phyloP scores from a whole-genome alignment of 2,888 invertebrate species.

The Diachrysia chrysitis region DNA sequence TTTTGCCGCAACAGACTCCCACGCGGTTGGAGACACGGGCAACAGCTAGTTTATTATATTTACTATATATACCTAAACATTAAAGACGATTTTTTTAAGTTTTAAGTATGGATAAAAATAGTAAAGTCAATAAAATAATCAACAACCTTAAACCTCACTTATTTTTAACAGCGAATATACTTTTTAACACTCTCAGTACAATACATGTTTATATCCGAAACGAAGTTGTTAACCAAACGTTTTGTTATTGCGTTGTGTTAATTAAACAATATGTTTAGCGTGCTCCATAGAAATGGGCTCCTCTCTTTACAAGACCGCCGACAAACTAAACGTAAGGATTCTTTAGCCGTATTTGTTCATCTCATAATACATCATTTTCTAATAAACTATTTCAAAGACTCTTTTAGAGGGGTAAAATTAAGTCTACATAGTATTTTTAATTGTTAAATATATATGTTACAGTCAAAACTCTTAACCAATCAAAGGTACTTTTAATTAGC shows the following conservation, averaged over 20 bases:
- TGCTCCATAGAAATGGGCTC: conserved; percentile 20
- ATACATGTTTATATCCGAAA: conserved; percentile 9
- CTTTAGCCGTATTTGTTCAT: conserved; percentile 42
- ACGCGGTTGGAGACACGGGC: too few species aligned
- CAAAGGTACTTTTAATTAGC: too few species aligned
- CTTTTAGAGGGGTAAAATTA: too few species aligned
- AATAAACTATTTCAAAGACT: too few species aligned
- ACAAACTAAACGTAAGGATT: not conserved
- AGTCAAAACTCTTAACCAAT: too few species aligned
- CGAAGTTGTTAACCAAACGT: conserved; percentile 47
- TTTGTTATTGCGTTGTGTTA: conserved; percentile 56
- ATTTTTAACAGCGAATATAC: not conserved
- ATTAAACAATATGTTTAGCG: conserved; percentile 58
- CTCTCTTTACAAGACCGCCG: conserved; percentile 38
- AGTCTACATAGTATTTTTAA: too few species aligned
- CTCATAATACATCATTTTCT: not conserved
- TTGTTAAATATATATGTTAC: too few species aligned
- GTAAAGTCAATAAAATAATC: not conserved
- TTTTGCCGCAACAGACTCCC: too few species aligned
- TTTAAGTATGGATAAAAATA: not conserved
- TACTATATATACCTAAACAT: too few species aligned
- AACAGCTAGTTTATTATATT: too few species aligned
- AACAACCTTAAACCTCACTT: not conserved
- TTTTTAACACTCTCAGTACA: not conserved
- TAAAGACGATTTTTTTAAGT: not conserved